These are phyloP conservation scores for Tichodroma muraria DNA, from an alignment of 2,113 vertebrate genomes.

Conservation along the genomic window DNA sequence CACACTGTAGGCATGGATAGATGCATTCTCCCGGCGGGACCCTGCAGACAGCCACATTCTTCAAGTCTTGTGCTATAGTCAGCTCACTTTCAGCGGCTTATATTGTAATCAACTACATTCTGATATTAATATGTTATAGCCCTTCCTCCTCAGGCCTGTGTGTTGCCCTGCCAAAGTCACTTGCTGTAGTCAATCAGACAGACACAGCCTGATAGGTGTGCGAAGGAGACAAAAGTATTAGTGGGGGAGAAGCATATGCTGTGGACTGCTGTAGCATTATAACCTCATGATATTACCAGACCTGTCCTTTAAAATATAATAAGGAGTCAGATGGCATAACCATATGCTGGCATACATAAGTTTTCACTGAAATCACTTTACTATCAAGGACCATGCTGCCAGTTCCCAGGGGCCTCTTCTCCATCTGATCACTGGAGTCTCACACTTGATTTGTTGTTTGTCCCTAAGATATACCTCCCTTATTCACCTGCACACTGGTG, in stretches of 20 bases:
- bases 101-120: slow-evolving; percentile 33
- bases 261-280: not conserved
- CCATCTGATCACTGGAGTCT: not conserved
- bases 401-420: not conserved
- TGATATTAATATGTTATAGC: slow-evolving; percentile 28
- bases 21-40: slow-evolving; percentile 3
- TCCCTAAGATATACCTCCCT: not conserved
- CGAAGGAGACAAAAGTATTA: not conserved
- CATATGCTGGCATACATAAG: not conserved
- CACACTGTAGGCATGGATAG: slow-evolving; percentile 24
- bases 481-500: not conserved
- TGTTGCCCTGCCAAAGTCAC: slow-evolving; percentile 6
- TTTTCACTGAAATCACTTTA: not conserved
- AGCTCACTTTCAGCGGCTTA: slow-evolving; percentile 19
- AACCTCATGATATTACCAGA: not conserved
- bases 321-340: not conserved
- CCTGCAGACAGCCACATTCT: slow-evolving; percentile 43
- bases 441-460: not conserved
- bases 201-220: not conserved
- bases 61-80: slow-evolving; percentile 35
- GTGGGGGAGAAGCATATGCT: not conserved
- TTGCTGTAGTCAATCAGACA: slow-evolving; percentile 50
- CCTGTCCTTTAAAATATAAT: slow-evolving; percentile 4
- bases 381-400: not conserved
- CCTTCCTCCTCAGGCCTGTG: not conserved